Evolutionary conservation across 2,113 vertebrate species (phyloP), one percentile per base, ranked within the genome.

Genomic region (Mionectes macconnelli): DNA sequence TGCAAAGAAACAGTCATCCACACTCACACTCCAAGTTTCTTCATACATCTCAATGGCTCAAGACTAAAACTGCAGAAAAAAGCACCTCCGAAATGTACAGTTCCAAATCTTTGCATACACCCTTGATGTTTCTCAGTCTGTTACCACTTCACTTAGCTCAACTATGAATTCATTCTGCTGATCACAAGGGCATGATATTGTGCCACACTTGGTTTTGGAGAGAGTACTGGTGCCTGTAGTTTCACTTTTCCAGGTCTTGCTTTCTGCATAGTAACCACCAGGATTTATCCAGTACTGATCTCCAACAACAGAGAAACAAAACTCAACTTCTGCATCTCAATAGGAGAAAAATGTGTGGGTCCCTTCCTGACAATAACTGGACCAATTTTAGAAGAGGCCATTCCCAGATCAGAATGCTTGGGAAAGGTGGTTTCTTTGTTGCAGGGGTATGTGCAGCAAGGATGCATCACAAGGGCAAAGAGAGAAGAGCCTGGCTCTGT

Each of bases 301-400:
- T 80, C 22, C 45, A 72, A 0, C 10, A 0, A 0, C 0, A 12
- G 45, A 14, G 22, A 24, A 90, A 83, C 28, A 8, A 85, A 86
- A 47, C 6, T 9, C 37, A 84, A 56, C 14, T 89, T 82, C 25
- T 37, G 24, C 21, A 60, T 39, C 44, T 69, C 45, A 56, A 20
- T 27, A 59, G 52, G 25, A 67, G 31, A 81, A 72, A 75, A 82
- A 6, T 49, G 3, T 14, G 7, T 37, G 28, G 19, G 9, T 33
- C 59, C 30, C 67, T 80, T 66, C 25, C 39, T 68, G 35, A 20
- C 39, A 69, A 55, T 33, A 35, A 50, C 24, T 53, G 37, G 27
- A 69, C 19, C 40, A 70, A 1, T 52, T 76, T 79, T 35, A 57
- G 30, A 27, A 57, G 42, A n/a, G 59, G 22, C 13, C 12, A 27